Conservation (phyloP, 2,888 invertebrate genomes). For the Hipparchia semele region DNA sequence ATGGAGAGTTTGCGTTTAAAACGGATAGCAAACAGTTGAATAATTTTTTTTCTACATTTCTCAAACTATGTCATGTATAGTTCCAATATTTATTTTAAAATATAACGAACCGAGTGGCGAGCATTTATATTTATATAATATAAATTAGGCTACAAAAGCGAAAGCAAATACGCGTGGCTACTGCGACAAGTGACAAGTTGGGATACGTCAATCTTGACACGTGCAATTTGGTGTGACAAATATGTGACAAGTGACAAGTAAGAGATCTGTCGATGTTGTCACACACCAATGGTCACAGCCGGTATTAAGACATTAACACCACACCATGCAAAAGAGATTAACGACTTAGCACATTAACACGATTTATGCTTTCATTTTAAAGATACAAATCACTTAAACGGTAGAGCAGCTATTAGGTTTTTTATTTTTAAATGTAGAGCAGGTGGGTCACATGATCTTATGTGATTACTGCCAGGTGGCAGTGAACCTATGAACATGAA, state of each 20-base stretch:
- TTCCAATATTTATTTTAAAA: background rate
- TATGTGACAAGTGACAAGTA: slow-evolving; percentile 19
- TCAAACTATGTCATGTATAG: too few species aligned
- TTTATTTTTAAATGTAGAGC: too few species aligned
- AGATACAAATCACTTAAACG: background rate
- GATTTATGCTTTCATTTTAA: slow-evolving; percentile 12
- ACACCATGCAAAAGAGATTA: slow-evolving; percentile 13
- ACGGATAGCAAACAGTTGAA: too few species aligned
- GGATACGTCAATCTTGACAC: slow-evolving; percentile 18
- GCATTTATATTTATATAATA: background rate
- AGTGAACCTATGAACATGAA: too few species aligned
- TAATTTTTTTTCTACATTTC: too few species aligned
- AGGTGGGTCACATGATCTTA: too few species aligned
- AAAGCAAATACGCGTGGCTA: slow-evolving; percentile 15
- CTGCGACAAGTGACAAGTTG: slow-evolving; percentile 21
- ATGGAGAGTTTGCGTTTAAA: too few species aligned
- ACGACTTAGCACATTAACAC: slow-evolving; percentile 23
- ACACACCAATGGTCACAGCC: background rate
- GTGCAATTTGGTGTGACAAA: slow-evolving; percentile 24
- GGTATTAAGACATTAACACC: slow-evolving; percentile 12
- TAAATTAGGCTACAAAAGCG: slow-evolving; percentile 13
- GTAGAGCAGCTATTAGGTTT: background rate
- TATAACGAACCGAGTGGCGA: background rate
- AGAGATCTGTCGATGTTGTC: slow-evolving; percentile 28
- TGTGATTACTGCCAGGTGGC: too few species aligned